Percentiles rank a stretch among this genome's conserved stretches.
Evolutionary conservation across 2,113 vertebrate species (phyloP).

Genomic region (Poeciliopsis turrubarensis): DNA sequence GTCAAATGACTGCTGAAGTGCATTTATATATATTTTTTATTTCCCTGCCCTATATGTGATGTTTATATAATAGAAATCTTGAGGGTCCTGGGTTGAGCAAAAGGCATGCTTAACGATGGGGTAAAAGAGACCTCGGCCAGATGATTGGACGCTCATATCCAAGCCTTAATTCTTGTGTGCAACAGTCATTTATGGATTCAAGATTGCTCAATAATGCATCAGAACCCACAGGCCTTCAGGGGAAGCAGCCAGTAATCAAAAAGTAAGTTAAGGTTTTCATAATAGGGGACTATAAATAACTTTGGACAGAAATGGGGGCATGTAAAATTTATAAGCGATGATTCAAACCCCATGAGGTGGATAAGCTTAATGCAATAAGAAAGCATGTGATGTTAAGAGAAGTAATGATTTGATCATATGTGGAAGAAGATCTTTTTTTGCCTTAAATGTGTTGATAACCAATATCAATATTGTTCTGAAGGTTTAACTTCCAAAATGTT

Average conservation of each 20-base stretch:
- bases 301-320: conserved; percentile 74
- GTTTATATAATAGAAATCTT: conserved; percentile 15
- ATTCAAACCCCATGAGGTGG: conserved; percentile 67
- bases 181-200: conserved; percentile 66
- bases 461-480: background rate
- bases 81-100: conserved; percentile 31
- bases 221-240: conserved; percentile 66
- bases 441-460: background rate
- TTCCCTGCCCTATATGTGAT: background rate
- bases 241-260: conserved; percentile 75
- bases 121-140: conserved; percentile 9
- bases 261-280: conserved; percentile 79
- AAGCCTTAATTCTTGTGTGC: conserved; percentile 55
- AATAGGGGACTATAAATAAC: conserved; percentile 80
- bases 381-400: conserved; percentile 48
- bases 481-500: background rate
- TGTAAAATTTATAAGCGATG: conserved; percentile 77
- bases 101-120: conserved; percentile 5
- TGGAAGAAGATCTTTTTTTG: conserved; percentile 22
- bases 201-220: conserved; percentile 79
- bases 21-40: conserved; percentile 6
- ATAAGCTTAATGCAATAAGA: conserved; percentile 44
- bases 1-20: conserved; percentile 2
- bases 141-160: conserved; percentile 48
- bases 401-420: conserved; percentile 23